phyloP scores from a whole-genome alignment of 2,113 vertebrate genomes.

The Hippolais icterina region DNA sequence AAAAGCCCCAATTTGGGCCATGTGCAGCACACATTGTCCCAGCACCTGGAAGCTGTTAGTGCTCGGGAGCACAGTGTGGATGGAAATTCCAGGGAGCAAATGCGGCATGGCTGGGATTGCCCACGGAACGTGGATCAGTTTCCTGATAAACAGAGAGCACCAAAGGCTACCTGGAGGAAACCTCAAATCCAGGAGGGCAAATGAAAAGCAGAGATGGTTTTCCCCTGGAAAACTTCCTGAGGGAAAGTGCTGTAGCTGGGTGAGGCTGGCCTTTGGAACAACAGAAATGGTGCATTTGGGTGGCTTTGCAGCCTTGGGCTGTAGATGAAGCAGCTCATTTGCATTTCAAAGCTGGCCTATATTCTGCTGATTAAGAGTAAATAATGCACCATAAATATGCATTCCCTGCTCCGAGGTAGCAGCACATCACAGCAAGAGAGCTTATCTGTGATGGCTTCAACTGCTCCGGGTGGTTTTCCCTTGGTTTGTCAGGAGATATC shows the following conservation, averaged over 20 bases:
- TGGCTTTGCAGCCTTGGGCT: not conserved
- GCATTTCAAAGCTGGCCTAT: conserved; percentile 40
- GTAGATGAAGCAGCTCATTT: not conserved
- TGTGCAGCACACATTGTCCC: conserved; percentile 22
- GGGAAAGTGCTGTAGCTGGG: accelerated
- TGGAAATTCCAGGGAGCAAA: not conserved
- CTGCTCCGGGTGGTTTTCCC: not conserved
- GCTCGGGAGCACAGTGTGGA: not conserved
- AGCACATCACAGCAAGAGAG: not conserved
- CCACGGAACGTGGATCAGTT: not conserved
- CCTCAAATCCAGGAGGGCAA: not conserved
- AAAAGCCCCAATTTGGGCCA: not conserved
- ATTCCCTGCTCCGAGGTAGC: not conserved
- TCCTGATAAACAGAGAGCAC: not conserved
- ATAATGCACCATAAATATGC: not conserved
- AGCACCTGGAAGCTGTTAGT: not conserved
- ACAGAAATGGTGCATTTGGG: not conserved
- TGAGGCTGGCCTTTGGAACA: not conserved
- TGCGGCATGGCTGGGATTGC: not conserved
- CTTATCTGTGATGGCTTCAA: not conserved
- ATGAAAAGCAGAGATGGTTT: not conserved
- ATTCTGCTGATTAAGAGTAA: conserved; percentile 24
- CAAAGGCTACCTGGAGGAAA: not conserved
- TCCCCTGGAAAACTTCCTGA: not conserved
- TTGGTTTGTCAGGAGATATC: accelerated